Conservation (phyloP, 2,888 invertebrate species). For the Serripes groenlandicus region DNA sequence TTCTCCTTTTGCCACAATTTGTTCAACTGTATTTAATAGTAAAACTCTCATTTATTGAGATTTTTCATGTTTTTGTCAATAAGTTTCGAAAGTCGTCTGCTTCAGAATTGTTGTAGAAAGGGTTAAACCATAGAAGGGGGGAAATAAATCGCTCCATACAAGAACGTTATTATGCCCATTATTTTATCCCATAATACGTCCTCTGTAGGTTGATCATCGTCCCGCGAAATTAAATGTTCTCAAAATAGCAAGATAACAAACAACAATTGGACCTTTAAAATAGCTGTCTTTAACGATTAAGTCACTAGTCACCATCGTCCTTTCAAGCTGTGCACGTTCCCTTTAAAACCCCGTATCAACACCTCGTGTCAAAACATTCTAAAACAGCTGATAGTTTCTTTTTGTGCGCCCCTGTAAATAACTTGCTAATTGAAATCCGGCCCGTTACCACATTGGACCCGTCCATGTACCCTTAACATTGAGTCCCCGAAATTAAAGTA, state of each 20-base stretch:
- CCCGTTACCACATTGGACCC: neutral
- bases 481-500: too few species aligned
- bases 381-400: neutral
- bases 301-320: neutral
- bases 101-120: too few species aligned
- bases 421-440: constrained; percentile 6
- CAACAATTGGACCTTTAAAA: neutral
- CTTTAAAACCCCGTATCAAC: neutral
- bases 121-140: too few species aligned
- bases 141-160: too few species aligned
- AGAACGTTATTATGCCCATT: neutral
- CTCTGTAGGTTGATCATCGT: neutral
- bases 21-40: too few species aligned
- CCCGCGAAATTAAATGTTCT: neutral
- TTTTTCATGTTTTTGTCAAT: too few species aligned
- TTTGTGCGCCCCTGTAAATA: constrained; percentile 10
- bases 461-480: neutral
- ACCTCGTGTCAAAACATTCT: neutral
- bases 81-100: too few species aligned
- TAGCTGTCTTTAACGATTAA: neutral
- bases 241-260: neutral
- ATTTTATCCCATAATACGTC: neutral
- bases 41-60: too few species aligned
- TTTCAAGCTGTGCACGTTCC: neutral
- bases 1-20: too few species aligned